phyloP scores from a whole-genome alignment of 37 sponge, comb jelly and placozoan species.

The Bolinopsis microptera region DNA sequence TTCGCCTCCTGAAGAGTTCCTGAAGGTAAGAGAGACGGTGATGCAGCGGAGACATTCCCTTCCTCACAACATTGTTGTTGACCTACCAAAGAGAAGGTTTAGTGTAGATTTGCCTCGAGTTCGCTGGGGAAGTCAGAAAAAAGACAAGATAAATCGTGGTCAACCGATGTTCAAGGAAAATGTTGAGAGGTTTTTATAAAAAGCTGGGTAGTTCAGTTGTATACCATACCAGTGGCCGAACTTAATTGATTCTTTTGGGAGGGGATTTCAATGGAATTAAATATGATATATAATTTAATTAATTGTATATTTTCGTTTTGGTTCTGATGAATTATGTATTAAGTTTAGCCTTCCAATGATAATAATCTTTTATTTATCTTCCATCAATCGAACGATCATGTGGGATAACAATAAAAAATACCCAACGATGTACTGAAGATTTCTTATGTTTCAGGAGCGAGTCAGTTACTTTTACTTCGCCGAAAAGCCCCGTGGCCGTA shows the following conservation, averaged over 20 bases:
- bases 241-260: neutral
- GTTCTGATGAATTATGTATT: no score
- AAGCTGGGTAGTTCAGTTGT: neutral
- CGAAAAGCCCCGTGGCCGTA: constrained; percentile 2
- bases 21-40: neutral
- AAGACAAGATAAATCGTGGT: no score
- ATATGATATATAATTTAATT: no score
- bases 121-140: no score
- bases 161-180: no score
- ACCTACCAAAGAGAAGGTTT: neutral
- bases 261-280: neutral
- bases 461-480: neutral
- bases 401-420: no score
- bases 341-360: no score
- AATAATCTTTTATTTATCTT: no score
- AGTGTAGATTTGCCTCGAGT: neutral
- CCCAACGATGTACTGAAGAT: no score
- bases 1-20: neutral
- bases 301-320: no score
- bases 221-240: neutral
- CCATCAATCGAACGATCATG: no score
- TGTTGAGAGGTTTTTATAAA: neutral
- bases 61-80: neutral
- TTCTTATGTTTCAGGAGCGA: constrained; percentile 1
- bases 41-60: neutral